Evolutionary conservation across 2,113 vertebrate species (phyloP).

Genomic region (Vombatus ursinus): DNA sequence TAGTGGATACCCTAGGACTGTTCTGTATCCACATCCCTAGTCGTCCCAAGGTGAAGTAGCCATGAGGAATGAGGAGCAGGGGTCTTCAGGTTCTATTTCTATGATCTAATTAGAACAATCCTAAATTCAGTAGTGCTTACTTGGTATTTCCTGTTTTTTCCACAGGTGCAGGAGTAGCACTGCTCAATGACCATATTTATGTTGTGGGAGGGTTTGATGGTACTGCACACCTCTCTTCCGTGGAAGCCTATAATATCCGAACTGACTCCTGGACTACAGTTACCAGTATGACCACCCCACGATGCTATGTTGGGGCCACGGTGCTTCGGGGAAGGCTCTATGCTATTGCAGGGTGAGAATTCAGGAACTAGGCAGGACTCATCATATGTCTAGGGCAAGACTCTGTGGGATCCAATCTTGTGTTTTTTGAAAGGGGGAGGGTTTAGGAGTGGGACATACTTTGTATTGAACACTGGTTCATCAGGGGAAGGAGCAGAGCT

Average conservation of each 20-base stretch:
- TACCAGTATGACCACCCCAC: conserved; percentile 97
- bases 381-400: neutral
- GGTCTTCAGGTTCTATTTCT: neutral
- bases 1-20: neutral
- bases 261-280: conserved; percentile 98
- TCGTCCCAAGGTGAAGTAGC: neutral
- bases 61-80: neutral
- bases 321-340: conserved; percentile 96
- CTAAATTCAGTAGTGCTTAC: neutral
- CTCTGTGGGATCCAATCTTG: neutral
- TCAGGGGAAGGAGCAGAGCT: neutral
- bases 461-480: neutral
- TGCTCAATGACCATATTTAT: conserved; percentile 98
- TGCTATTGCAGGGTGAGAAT: conserved; percentile 94
- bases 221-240: conserved; percentile 95
- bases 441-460: neutral
- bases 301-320: conserved; percentile 97
- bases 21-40: neutral
- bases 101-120: neutral
- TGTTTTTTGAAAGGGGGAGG: neutral
- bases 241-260: conserved; percentile 97
- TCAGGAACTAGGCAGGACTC: conserved; percentile 1
- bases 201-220: conserved; percentile 98
- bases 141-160: conserved; percentile 28
- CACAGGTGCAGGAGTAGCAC: conserved; percentile 94